phyloP scores from a whole-genome alignment of 2,113 vertebrate species.

The Guaruba guarouba region DNA sequence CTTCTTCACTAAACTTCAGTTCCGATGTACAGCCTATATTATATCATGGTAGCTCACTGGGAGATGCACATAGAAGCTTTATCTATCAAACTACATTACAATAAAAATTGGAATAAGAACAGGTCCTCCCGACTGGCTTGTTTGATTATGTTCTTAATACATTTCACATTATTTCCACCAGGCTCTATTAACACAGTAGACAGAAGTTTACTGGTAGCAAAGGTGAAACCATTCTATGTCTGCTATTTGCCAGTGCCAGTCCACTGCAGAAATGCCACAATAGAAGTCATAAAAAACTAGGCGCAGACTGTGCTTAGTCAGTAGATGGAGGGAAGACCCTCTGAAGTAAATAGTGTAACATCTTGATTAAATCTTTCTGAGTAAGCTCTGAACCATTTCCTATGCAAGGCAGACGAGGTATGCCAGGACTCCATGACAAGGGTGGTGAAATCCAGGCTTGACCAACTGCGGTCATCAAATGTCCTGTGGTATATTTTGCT shows the following conservation, averaged over 20 bases:
- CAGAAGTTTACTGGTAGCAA: background rate
- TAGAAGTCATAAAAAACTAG: background rate
- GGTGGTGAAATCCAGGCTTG: background rate
- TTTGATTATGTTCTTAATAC: background rate
- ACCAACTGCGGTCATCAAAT: background rate
- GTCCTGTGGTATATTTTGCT: background rate
- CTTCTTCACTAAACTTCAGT: background rate
- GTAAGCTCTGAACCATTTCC: constrained; percentile 33
- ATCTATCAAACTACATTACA: background rate
- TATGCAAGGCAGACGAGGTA: background rate
- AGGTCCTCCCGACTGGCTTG: background rate
- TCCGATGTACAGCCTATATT: background rate
- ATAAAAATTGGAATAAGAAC: background rate
- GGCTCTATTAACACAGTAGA: background rate
- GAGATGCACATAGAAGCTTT: background rate
- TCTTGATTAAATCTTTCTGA: constrained; percentile 8
- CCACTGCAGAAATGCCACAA: background rate
- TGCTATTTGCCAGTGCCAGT: background rate
- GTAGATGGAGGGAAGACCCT: background rate
- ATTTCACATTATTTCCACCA: background rate
- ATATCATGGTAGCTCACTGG: accelerated
- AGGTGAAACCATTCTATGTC: background rate
- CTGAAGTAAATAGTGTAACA: background rate
- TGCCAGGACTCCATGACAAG: background rate
- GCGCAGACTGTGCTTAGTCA: background rate